Evolutionary conservation across 2,888 invertebrate species (phyloP).

Genomic region (Abrostola tripartita): DNA sequence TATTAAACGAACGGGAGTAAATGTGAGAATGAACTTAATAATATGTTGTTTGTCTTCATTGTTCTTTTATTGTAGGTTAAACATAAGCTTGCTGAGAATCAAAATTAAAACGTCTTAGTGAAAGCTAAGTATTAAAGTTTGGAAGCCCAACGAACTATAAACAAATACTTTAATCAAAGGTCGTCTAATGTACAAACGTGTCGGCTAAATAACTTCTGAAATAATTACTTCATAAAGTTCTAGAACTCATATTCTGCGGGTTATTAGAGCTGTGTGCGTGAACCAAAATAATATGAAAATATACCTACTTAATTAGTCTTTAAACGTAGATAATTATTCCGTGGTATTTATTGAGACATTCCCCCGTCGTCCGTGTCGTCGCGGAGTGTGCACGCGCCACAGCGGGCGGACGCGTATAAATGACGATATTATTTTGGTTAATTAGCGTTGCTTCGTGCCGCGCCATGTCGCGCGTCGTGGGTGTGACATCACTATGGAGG

Average conservation of each 20-base stretch:
- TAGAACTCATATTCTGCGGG: too few species aligned
- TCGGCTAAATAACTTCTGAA: too few species aligned
- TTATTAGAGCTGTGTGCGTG: background rate
- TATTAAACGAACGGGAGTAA: conserved; percentile 5
- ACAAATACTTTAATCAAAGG: too few species aligned
- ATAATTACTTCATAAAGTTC: too few species aligned
- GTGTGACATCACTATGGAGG: background rate
- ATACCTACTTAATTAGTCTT: background rate
- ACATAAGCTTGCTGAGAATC: too few species aligned
- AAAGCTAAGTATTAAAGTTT: too few species aligned
- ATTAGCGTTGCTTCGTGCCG: conserved; percentile 42
- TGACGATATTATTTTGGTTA: conserved; percentile 60
- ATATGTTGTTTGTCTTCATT: background rate
- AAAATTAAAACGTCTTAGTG: too few species aligned
- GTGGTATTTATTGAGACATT: conserved; percentile 8
- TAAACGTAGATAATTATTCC: conserved; percentile 3
- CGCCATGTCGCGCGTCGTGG: background rate
- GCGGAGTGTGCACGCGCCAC: conserved; percentile 9
- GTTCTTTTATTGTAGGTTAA: background rate
- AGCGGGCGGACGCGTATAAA: conserved; percentile 50
- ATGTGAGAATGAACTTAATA: background rate
- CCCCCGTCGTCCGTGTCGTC: background rate
- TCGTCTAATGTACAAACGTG: too few species aligned
- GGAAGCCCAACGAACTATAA: too few species aligned
- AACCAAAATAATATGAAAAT: background rate